Evolutionary conservation across 2,888 invertebrate genomes (phyloP), one percentile per base, ranked within the genome.

Genomic region (Brachypalpus laphriformis): DNA sequence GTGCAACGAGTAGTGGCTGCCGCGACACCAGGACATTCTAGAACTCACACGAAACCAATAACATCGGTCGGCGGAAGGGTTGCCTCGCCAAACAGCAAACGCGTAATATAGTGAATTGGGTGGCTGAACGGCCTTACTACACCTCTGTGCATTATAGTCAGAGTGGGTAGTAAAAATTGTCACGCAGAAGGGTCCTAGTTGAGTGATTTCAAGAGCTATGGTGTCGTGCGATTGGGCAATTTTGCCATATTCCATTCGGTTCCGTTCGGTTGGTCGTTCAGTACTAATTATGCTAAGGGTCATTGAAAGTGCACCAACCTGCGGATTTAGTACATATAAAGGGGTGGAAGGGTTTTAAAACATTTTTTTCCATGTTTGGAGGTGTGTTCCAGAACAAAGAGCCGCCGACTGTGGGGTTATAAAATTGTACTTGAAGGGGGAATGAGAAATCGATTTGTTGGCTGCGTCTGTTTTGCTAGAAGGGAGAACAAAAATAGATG

Each of bases 211-310:
- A 18, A 47, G 34, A 61, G 70, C 61, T 68, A 45, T 56, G 66
- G 61, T 82, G 72, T 61, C 82, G 82, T 78, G 82, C 66, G 54
- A 72, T 59, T 77, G 78, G 77, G 77, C 40, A 82, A 82, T 77
- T 82, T 82, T 45, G 25, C 61, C 40, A 51, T 74, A 51, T 68
- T 54, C 51, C 16, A 14, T 49, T 59, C 42, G n/a, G 28, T 40
- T 68, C 49, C 34, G 25, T 68, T 31, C 59, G 37, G 34, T 18
- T 66, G 56, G 59, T 40, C 40, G 25, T 57, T 82, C 71, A 59
- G 59, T 51, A 45, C 14, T 66, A 66, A 77, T 77, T 72, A 77
- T 77, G 82, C 54, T 45, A 78, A 72, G 77, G 77, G 82, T 82
- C 82, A 78, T 78, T 82, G 77, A 71, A 66, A 59, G 31, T 34